phyloP scores from a whole-genome alignment of 2,888 invertebrate genomes.

The Thymelicus lineola region DNA sequence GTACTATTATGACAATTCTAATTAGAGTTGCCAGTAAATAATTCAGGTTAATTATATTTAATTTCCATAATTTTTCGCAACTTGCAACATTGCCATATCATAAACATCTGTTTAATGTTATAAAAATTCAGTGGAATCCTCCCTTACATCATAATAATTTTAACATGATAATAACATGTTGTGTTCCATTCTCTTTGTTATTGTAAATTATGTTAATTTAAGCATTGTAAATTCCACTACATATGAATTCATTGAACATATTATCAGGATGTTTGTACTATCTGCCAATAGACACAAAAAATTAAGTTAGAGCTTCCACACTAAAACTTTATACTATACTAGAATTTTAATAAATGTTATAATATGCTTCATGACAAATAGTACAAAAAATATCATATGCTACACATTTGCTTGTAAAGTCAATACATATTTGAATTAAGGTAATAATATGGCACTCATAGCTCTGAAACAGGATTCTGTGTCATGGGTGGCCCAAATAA shows the following conservation, averaged over 20 bases:
- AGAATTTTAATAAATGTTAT: no score
- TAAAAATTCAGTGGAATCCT: not conserved
- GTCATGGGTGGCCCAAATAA: no score
- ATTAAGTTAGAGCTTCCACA: not conserved
- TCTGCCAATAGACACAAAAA: not conserved
- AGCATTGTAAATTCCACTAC: conserved; percentile 5
- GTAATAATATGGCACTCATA: no score
- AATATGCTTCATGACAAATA: no score
- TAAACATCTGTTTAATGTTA: not conserved
- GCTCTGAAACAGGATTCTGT: no score
- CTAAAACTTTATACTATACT: conserved; percentile 20
- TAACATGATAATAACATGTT: conserved; percentile 6
- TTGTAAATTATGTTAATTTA: conserved; percentile 23
- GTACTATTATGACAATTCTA: conserved; percentile 48
- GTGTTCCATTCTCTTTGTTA: conserved; percentile 8
- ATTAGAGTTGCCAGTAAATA: conserved; percentile 58
- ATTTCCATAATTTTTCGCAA: conserved; percentile 34
- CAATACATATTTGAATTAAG: no score
- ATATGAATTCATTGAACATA: not conserved
- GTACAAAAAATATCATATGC: no score
- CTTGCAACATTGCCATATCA: conserved; percentile 55
- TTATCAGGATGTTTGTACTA: not conserved
- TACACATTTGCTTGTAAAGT: no score
- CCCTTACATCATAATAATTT: not conserved
- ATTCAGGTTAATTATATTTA: conserved; percentile 37